Evolutionary conservation across 2,797 vertebrate species (phyloP), one percentile per base, ranked within the genome.

Genomic region (Octomys mimax): DNA sequence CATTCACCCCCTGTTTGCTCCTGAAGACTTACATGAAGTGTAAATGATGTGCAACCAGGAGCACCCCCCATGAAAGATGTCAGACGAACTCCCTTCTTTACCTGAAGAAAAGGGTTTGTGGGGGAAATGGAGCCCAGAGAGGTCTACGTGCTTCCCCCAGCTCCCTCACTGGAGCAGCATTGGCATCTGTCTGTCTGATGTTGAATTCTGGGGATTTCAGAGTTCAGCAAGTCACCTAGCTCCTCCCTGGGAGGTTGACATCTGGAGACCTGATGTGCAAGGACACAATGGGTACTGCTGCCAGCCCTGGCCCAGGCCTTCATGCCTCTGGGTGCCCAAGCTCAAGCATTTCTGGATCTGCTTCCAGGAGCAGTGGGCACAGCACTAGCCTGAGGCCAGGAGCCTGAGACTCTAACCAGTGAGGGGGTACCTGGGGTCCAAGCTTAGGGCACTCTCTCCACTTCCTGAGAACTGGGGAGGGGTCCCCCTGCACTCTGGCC

Each of bases 91-190:
- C 5, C 28, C 3, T 3, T 2, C 8, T 22, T 36, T 73, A 82
- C 57, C 81, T 52, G 2, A 6, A 80, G 86, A 64, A 64, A 80
- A 75, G 31, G 64, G 28, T 16, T n/a, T 36, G 24, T 73, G 36
- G 49, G 26, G 13, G 2, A 62, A 52, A 22, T 0, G 3, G 52
- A 54, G 19, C 54, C 79, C 87, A 46, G n/a, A 75, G 75, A 87
- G 26, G 42, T 36, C 31, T 39, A n/a, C 0, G 0, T 4, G 5
- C 52, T 75, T n/a, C n/a, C 52, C n/a, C 68, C 22, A 9, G n/a
- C 36, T 39, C n/a, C 4, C 22, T 83, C 46, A 64, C 52, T 68
- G 66, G 9, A 9, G 13, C 26, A 46, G 12, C 4, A 2, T 66
- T 9, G 52, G 7, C 10, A 1, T 77, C 79, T 31, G 1, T 59